Evolutionary conservation across 1,140 invertebrate genomes (phyloP).

Genomic region (Panulirus ornatus): DNA sequence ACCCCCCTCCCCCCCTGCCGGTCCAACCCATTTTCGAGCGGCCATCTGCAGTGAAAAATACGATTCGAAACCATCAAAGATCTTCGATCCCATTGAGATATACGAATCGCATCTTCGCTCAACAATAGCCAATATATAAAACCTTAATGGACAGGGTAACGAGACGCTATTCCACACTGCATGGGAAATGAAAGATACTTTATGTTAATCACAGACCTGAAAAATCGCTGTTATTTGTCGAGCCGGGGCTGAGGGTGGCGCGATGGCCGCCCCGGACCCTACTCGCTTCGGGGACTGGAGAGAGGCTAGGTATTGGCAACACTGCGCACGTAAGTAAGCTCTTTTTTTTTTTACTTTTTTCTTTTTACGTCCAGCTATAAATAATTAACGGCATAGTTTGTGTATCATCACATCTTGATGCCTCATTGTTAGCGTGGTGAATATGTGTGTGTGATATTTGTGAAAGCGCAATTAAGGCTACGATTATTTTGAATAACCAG

Average conservation of each 20-base stretch:
- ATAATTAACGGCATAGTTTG: background rate
- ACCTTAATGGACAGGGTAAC: slow-evolving; percentile 56
- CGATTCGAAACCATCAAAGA: slow-evolving; percentile 24
- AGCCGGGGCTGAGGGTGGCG: background rate
- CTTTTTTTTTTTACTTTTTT: slow-evolving; percentile 18
- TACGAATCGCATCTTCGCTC: slow-evolving; percentile 34
- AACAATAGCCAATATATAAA: slow-evolving; percentile 35
- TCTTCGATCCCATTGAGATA: slow-evolving; percentile 28
- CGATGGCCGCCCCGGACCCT: slow-evolving; percentile 26
- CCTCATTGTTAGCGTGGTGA: no score
- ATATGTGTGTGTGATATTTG: no score
- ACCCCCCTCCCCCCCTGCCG: no score
- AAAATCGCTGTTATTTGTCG: slow-evolving; percentile 68
- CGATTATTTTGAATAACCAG: no score
- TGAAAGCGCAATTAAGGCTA: no score
- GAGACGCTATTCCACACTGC: slow-evolving; percentile 56
- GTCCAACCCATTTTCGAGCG: background rate
- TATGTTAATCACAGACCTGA: slow-evolving; percentile 66
- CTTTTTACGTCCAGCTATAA: background rate
- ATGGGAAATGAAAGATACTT: slow-evolving; percentile 62
- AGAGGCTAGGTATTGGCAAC: slow-evolving; percentile 58
- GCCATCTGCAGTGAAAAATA: slow-evolving; percentile 44
- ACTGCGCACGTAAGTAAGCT: slow-evolving; percentile 40
- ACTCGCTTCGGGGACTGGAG: slow-evolving; percentile 46
- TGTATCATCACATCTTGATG: no score